Conservation (phyloP, 2,888 invertebrate genomes). For the Nemoura dubitans region DNA sequence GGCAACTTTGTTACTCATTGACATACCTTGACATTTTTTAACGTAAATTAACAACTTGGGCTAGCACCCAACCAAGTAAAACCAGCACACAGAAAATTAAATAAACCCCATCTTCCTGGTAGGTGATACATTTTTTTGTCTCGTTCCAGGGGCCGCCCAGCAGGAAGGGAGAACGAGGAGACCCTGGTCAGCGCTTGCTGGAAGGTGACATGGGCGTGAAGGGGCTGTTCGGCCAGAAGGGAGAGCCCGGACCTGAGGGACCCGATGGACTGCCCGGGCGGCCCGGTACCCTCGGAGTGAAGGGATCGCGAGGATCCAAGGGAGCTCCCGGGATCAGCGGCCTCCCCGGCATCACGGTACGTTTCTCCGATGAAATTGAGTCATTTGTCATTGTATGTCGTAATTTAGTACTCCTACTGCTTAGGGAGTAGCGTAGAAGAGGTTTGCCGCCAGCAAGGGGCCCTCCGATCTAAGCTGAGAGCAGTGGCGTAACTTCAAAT, state of each 20-base stretch:
- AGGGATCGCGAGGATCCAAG: conserved; percentile 52
- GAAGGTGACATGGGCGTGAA: conserved; percentile 53
- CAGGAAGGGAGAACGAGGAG: conserved; percentile 55
- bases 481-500: too few species aligned
- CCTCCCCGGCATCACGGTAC: conserved; percentile 52
- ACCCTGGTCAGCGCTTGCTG: conserved; percentile 53
- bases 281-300: conserved; percentile 55
- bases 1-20: too few species aligned
- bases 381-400: too few species aligned
- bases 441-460: too few species aligned
- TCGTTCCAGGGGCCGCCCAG: conserved; percentile 51
- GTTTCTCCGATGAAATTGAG: too few species aligned
- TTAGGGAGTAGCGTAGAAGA: too few species aligned
- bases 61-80: neutral
- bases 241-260: conserved; percentile 56
- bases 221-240: conserved; percentile 55
- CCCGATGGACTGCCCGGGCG: conserved; percentile 55
- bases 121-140: too few species aligned
- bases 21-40: neutral
- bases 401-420: too few species aligned
- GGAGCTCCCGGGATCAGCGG: conserved; percentile 54
- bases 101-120: neutral
- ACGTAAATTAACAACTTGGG: neutral
- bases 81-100: neutral
- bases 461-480: too few species aligned